phyloP scores from a whole-genome alignment of 2,797 vertebrate genomes.

The Gymnothorax javanicus region DNA sequence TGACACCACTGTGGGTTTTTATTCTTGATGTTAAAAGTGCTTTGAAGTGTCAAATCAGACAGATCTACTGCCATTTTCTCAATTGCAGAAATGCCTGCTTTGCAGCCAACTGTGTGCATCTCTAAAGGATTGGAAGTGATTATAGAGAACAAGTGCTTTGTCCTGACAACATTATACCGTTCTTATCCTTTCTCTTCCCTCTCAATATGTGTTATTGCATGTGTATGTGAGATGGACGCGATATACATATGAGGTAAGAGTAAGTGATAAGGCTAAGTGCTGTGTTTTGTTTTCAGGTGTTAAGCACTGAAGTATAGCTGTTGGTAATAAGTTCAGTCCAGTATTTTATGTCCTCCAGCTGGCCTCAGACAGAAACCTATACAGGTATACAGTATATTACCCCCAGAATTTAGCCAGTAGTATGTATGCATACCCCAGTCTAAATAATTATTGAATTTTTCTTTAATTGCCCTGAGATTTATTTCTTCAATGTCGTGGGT shows the following conservation, averaged over 20 bases:
- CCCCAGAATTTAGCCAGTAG: neutral
- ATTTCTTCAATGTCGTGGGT: too few relatives aligned
- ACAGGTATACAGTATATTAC: neutral
- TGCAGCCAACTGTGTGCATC: neutral
- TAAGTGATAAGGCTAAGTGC: neutral
- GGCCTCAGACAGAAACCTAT: neutral
- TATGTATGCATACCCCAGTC: neutral
- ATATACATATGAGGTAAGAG: neutral
- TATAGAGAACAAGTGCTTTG: neutral
- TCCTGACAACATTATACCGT: neutral
- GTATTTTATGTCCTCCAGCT: neutral
- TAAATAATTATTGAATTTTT: too few relatives aligned
- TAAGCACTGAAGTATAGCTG: neutral
- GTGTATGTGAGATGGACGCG: neutral
- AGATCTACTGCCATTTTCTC: neutral
- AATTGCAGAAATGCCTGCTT: neutral
- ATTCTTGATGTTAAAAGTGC: neutral
- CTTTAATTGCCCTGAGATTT: too few relatives aligned
- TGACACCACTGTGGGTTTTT: neutral
- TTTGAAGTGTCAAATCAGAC: neutral
- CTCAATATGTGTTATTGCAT: neutral
- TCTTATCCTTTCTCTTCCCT: neutral
- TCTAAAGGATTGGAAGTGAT: neutral
- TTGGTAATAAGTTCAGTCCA: neutral
- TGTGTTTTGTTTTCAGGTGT: neutral